Evolutionary conservation across 1,140 invertebrate species (phyloP), one percentile per base, ranked within the genome.

Genomic region (Catajapyx aquilonaris): DNA sequence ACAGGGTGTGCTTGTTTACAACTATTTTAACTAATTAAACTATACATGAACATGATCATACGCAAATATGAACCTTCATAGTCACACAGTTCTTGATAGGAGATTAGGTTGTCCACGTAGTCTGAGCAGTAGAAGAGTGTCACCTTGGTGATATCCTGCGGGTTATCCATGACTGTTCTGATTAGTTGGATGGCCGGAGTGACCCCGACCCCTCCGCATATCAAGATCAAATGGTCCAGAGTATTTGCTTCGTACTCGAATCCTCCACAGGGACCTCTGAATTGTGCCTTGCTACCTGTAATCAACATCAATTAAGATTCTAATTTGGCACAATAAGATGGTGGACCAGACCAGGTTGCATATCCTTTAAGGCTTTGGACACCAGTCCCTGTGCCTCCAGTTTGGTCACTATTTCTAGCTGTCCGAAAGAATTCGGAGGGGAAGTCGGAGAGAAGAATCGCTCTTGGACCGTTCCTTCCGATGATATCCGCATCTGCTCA

Each of bases 181-280:
- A 31, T 31, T 7, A 48, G 42, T 28, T 45, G 46, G 31, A 48
- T 25, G 18, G 35, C 42, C n/a, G 46, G 46, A 2, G 46, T 48
- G 20, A 48, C 38, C 4, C 46, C 46, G 4, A 42, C 44, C 0
- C 46, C 46, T 10, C 43, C 42, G 1, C 40, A 42, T 13, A 48
- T 19, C 41, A 42, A 18, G n/a, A 28, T 35, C 9, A 42, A n/a
- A 7, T 20, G 20, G 9, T 42, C 32, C 30, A 42, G 25, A 11
- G 3, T 3, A 16, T 16, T 19, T 9, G 5, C 13, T 18, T 35
- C 20, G 28, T 42, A 41, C 16, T 42, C 41, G 13, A 42, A 42
- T 4, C 41, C 41, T 17, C 41, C 41, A 20, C 41, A 42, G 3
- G 41, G 41, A 7, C 41, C 41, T n/a, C 45, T 17, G 30, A 41